Evolutionary conservation across 2,113 vertebrate species (phyloP).

Genomic region (Macrotis lagotis): DNA sequence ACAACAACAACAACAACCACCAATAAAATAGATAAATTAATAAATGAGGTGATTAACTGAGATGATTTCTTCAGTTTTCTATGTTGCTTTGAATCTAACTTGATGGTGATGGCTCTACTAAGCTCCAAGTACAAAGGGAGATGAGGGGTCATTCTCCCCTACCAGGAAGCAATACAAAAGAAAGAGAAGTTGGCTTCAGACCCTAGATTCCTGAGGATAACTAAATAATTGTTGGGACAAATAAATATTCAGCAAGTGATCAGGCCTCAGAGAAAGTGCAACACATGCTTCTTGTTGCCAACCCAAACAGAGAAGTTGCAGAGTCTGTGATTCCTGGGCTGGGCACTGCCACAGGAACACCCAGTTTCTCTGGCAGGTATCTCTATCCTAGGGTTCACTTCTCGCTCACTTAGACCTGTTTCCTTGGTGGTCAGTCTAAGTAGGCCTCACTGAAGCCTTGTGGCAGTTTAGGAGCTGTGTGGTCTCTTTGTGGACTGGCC

Average conservation of each 20-base stretch:
- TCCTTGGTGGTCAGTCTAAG: neutral
- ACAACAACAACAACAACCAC: neutral
- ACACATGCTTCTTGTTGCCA: constrained; percentile 55
- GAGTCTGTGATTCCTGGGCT: constrained; percentile 18
- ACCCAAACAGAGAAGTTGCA: constrained; percentile 61
- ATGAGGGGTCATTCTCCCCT: constrained; percentile 47
- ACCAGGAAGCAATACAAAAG: constrained; percentile 40
- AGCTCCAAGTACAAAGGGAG: constrained; percentile 2
- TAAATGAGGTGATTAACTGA: neutral
- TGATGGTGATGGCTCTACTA: neutral
- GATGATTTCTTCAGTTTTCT: neutral
- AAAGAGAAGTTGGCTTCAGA: constrained; percentile 39
- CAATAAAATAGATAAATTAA: no score
- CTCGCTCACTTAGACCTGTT: neutral
- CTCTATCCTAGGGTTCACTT: neutral
- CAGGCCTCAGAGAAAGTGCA: constrained; percentile 52
- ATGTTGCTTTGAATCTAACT: neutral
- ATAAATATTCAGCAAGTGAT: constrained; percentile 77
- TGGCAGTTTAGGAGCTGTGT: neutral
- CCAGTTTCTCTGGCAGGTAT: neutral
- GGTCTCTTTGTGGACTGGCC: neutral
- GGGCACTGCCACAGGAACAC: neutral
- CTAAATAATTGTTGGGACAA: constrained; percentile 78
- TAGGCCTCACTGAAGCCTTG: neutral
- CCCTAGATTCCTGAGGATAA: constrained; percentile 68